Percentiles rank a stretch among this genome's conserved stretches.
Evolutionary conservation across 2,797 vertebrate genomes (phyloP).

Genomic region (Urocyon cinereoargenteus): DNA sequence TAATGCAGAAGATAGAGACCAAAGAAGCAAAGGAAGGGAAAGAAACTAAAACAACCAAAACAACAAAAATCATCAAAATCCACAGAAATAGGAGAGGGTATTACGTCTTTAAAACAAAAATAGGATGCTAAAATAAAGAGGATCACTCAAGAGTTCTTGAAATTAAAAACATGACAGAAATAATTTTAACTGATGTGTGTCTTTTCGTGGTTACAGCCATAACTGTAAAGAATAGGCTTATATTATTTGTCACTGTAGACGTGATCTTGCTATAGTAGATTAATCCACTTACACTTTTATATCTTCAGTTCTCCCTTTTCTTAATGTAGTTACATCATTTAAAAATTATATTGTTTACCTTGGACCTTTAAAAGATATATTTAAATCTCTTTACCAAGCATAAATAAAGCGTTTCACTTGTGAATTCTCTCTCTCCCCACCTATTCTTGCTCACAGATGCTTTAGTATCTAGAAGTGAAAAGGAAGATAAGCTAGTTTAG

Average conservation of each 20-base stretch:
- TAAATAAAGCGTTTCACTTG: constrained; percentile 51
- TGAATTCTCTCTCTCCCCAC: not conserved
- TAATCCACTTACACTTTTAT: not conserved
- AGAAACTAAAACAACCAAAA: not conserved
- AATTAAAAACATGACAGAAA: constrained; percentile 49
- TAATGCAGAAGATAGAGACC: constrained; percentile 23
- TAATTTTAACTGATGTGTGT: constrained; percentile 35
- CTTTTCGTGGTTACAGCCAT: not conserved
- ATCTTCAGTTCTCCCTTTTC: not conserved
- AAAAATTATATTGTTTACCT: constrained; percentile 39
- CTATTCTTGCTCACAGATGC: not conserved
- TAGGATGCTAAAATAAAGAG: constrained; percentile 52
- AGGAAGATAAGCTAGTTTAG: not conserved
- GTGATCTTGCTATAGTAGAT: not conserved
- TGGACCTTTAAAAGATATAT: constrained; percentile 32
- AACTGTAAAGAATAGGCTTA: not conserved
- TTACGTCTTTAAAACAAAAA: constrained; percentile 50
- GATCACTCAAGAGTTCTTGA: constrained; percentile 38
- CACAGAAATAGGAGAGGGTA: constrained; percentile 38
- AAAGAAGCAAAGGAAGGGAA: not conserved
- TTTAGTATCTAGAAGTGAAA: constrained; percentile 17
- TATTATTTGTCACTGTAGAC: not conserved
- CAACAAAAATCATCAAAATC: not conserved
- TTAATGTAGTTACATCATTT: not conserved
- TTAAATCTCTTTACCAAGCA: constrained; percentile 16